Conservation (phyloP, 2,888 invertebrate species). For the Halocaridina rubra region DNA sequence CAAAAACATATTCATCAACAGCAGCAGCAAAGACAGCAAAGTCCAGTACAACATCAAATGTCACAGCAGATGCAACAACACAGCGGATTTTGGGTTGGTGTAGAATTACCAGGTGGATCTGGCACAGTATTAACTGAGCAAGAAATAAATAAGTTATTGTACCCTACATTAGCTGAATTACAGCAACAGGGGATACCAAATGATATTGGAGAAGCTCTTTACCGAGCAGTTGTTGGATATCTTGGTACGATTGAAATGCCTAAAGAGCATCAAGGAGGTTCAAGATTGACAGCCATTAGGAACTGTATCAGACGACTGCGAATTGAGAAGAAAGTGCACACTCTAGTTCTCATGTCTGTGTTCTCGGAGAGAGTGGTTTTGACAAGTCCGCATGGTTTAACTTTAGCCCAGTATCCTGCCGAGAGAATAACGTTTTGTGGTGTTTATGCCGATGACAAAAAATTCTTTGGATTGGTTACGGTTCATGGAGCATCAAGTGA, state of each 20-base stretch:
- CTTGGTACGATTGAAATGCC: constrained; percentile 97
- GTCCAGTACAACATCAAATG: constrained; percentile 6
- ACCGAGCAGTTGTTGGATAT: constrained; percentile 89
- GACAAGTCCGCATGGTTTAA: constrained; percentile 81
- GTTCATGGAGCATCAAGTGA: constrained; percentile 59
- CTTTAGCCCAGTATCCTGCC: constrained; percentile 88
- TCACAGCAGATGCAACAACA: constrained; percentile 24
- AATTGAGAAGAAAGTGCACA: constrained; percentile 84
- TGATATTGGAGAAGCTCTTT: constrained; percentile 63
- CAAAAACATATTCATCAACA: constrained; percentile 9
- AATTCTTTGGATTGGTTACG: constrained; percentile 93
- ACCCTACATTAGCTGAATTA: constrained; percentile 65
- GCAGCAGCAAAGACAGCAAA: constrained; percentile 15
- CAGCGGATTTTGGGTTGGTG: constrained; percentile 16
- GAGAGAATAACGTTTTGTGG: constrained; percentile 89
- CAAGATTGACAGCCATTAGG: constrained; percentile 77
- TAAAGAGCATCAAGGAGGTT: constrained; percentile 67
- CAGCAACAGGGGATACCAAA: constrained; percentile 51
- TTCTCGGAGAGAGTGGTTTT: constrained; percentile 82
- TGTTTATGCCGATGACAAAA: constrained; percentile 88
- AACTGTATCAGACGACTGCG: constrained; percentile 89
- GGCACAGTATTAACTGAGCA: constrained; percentile 65
- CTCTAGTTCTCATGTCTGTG: constrained; percentile 86
- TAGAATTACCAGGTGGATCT: background rate
- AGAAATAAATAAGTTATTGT: constrained; percentile 66